Evolutionary conservation across 2,888 invertebrate genomes (phyloP), one percentile per base, ranked within the genome.

Genomic region (Drosophila nr. perissopoda): DNA sequence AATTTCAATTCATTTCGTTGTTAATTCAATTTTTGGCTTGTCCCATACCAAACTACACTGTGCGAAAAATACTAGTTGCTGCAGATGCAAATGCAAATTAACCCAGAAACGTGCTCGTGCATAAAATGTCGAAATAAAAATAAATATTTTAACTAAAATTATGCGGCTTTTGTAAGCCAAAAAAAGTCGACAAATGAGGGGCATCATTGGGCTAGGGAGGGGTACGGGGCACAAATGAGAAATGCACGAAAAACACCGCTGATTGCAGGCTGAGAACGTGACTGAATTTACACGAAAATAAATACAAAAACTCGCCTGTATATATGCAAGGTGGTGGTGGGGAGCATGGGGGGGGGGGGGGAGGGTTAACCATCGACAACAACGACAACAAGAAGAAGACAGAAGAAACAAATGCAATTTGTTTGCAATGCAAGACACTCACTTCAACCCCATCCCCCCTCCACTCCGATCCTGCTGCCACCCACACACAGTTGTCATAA

Each of bases 21-120:
- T 73, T 70, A 68, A 78, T 75, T 75, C 52, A 80, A 78, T 78
- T 75, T 72, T 58, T 49, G 61, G 18, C 0, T 54, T 49, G 53
- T 45, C 59, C 66, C 51, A 61, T 54, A 52, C 34, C 53, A 21
- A 60, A 36, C 38, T 59, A 77, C 74, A 65, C 64, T 49, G 58
- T 13, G 63, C 58, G 36, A 58, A 64, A 78, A 59, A 52, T 54
- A 4, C 25, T 16, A 16, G 21, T 25, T 34, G 64, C 40, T 45
- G 25, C 52, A 62, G 69, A 65, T 51, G 45, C 1, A 16, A 25
- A 70, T 76, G 80, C 78, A 85, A 85, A 85, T 85, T 85, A 87
- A 87, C 85, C 85, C 76, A 83, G 73, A 85, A 85, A 87, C 87
- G 74, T 81, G 84, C 72, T 85, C 85, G 83, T 82, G 85, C 85